phyloP scores from a whole-genome alignment of 2,888 invertebrate genomes.

The Mycogona germanica region DNA sequence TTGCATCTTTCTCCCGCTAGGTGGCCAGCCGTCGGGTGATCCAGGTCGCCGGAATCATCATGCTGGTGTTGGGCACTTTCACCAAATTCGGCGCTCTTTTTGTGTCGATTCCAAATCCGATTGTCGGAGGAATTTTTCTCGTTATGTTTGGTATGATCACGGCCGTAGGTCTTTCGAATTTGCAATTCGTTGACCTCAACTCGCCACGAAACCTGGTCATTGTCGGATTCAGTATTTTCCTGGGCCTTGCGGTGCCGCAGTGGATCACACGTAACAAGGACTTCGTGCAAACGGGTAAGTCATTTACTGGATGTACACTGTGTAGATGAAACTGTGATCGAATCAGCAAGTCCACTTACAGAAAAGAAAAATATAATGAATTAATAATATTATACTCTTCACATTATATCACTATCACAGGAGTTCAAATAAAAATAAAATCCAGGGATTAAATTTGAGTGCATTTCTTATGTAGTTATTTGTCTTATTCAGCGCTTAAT shows the following conservation, averaged over 20 bases:
- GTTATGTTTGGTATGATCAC: slow-evolving; percentile 43
- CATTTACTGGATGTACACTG: too few species aligned
- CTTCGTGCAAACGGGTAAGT: slow-evolving; percentile 47
- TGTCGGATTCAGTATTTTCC: slow-evolving; percentile 72
- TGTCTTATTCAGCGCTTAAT: too few species aligned
- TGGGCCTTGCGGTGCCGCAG: slow-evolving; percentile 62
- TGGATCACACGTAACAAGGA: slow-evolving; percentile 56
- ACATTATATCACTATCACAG: too few species aligned
- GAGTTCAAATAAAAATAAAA: too few species aligned
- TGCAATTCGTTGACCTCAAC: slow-evolving; percentile 65
- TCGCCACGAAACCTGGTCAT: slow-evolving; percentile 30
- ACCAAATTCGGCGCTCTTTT: slow-evolving; percentile 67
- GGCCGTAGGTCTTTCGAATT: slow-evolving; percentile 61
- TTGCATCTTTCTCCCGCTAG: too few species aligned
- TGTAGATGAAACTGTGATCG: too few species aligned
- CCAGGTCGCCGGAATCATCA: slow-evolving; percentile 58
- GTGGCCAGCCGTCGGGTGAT: slow-evolving; percentile 68
- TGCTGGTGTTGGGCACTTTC: slow-evolving; percentile 59
- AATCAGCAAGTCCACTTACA: too few species aligned
- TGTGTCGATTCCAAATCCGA: slow-evolving; percentile 66
- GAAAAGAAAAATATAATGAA: too few species aligned
- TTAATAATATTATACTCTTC: too few species aligned
- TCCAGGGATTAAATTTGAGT: too few species aligned
- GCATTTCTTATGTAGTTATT: too few species aligned
- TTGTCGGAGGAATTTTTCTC: slow-evolving; percentile 43